Evolutionary conservation across 2,113 vertebrate species (phyloP), one percentile per base, ranked within the genome.

Genomic region (Cynoglossus semilaevis): DNA sequence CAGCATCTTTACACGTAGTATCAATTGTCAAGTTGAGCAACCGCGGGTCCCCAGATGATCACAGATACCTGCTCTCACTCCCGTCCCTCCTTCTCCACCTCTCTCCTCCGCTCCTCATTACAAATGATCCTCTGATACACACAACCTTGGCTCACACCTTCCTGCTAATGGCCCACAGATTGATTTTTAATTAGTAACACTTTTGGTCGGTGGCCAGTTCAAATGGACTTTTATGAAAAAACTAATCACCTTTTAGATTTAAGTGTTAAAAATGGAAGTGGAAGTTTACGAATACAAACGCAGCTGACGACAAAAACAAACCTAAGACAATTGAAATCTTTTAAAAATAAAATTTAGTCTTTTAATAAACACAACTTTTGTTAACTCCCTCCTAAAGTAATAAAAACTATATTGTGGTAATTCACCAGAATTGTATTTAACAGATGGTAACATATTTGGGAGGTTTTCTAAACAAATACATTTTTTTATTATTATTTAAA

Each of bases 111-210:
- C 75, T 72, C 88, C 93, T 95, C 95, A 94, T 96, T 97, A 95
- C 92, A 90, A 91, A 70, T 63, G 92, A 91, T 91, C 90, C 91
- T 91, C 83, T 91, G 92, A 94, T 95, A 95, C 92, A 94, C 92
- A 92, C 92, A 93, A 88, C 76, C 90, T 90, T 88, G 88, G 93
- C 93, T 90, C 91, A 91, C 92, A 91, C 91, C 92, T 92, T 89
- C 87, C 85, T 82, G 87, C 94, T 97, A 98, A 98, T 98, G 93
- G 93, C 91, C 82, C 87, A 86, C 77, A 89, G 94, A 99, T 97
- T 96, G 96, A 98, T 99, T 97, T 96, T 94, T 97, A 97, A 99
- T 98, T 97, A 97, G 94, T 92, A 93, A 90, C 90, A 92, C 87
- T 93, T 96, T 94, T 94, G 92, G 92, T 94, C 82, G 85, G 86